Evolutionary conservation across 1,140 invertebrate species (phyloP), one percentile per base, ranked within the genome.

Genomic region (Dendroctonus ponderosae): DNA sequence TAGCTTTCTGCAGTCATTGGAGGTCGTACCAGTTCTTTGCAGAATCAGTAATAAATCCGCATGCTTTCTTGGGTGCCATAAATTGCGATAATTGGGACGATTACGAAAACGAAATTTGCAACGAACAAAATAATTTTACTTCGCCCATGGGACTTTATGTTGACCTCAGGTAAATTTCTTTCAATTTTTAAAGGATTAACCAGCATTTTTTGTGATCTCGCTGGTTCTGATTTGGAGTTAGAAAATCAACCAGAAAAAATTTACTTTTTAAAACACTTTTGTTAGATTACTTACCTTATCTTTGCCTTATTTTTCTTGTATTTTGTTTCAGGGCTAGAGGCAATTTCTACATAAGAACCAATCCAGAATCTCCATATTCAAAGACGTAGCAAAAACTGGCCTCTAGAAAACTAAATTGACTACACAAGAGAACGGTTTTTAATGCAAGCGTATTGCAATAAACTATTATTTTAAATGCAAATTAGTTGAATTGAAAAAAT

Each of bases 1-100:
- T 69, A 91, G 89, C 88, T 70, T 85, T 85, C n/a, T 91, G 89
- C 75, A 91, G 89, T 73, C 90, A 92, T 71, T 86, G 85, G 53
- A 80, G 89, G 53, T 83, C 89, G 0, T 85, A 85, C 66, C 78
- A 84, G 57, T 91, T 86, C 71, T 91, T 86, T 67, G 85, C 81
- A 0, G 87, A 90, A 77, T 89, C 88, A 12, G 85, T 92, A 12
- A 78, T 81, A 41, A 81, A 82, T 2, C 77, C 80, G 5, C 78
- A 76, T 37, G 84, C 83, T 5, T 86, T 90, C 56, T 43, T 7
- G 67, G 70, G 78, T 11, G 82, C 87, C 0, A 81, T 80, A 46
- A 79, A 81, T 12, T 91, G 89, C 72, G 75, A 82, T 7, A 82
- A 72, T 50, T 86, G 86, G 82, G 77, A 85, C 37, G 80, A 83